Base-by-base conservation (phyloP, 2,888 invertebrate species). In the Miltochrista miniata region DNA sequence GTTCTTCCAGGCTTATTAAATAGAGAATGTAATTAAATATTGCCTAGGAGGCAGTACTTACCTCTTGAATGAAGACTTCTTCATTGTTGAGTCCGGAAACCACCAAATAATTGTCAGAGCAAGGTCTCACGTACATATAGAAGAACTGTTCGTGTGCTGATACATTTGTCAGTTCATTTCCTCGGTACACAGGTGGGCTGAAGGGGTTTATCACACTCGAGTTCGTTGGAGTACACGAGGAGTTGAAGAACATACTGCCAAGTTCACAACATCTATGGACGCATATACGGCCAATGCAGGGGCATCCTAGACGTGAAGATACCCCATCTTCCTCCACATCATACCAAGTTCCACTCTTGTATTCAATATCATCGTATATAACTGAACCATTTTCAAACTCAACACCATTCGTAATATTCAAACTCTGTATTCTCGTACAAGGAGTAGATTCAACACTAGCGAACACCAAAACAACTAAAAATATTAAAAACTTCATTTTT, bases 61-160 rank as follows among this genome's bases (percentile, higher is more conserved):
- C 90, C 82, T 87, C 76, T 76, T 90, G 90, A 30, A 90, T 68
- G 50, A 79, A 88, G 39, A 87, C 65, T 31, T 83, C 74, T 40
- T 84, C 82, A 4, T 51, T 38, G 0, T 54, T 45, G 7, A 45
- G 47, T 1, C 45, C 64, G 0, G 85, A 66, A 48, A 84, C 85
- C 1, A 86, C 81, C 29, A 81, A 50, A 49, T 89, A 91, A 53
- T 81, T 80, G 0, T 81, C 81, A 1, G 38, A 44, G 50, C 88
- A 90, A 3, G 77, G 54, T 13, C 62, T 53, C 15, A 68, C 62
- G 53, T 82, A 67, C 76, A 89, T 75, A 55, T 79, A 87, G 62
- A 84, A 84, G 72, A 90, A 91, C 13, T 72, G 76, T 29, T 80
- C 68, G 24, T 74, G 57, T 0, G 87, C 83, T 12, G 48, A 59